phyloP scores from a whole-genome alignment of 2,888 invertebrate genomes.

The Scelioninae gen. 1 region DNA sequence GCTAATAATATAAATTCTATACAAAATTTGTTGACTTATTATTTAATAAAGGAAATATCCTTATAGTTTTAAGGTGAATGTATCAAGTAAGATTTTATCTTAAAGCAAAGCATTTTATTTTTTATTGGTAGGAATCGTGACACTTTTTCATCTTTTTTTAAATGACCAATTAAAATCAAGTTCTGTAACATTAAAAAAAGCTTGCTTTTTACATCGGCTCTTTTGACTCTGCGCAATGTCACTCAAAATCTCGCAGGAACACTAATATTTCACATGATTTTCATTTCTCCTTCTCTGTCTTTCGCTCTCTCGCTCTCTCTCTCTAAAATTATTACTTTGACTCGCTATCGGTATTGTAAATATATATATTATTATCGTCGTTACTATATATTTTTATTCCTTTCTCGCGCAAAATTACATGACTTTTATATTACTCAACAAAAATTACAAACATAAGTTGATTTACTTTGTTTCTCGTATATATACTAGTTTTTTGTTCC shows the following conservation, averaged over 20 bases:
- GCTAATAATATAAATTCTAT: slow-evolving; percentile 57
- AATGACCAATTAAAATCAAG: slow-evolving; percentile 51
- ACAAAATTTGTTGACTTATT: slow-evolving; percentile 12
- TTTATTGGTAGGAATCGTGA: slow-evolving; percentile 67
- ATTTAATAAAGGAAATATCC: background rate
- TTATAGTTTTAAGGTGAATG: background rate
- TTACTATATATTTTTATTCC: slow-evolving; percentile 67
- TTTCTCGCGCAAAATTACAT: slow-evolving; percentile 71
- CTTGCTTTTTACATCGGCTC: slow-evolving; percentile 56
- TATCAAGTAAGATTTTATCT: background rate
- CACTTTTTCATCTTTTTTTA: slow-evolving; percentile 37
- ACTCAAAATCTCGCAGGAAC: slow-evolving; percentile 61
- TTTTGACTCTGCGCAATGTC: slow-evolving; percentile 56
- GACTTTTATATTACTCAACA: slow-evolving; percentile 58
- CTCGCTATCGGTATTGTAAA: slow-evolving; percentile 66
- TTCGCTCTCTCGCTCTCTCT: slow-evolving; percentile 53
- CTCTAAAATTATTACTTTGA: slow-evolving; percentile 65
- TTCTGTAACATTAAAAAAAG: slow-evolving; percentile 62
- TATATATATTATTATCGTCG: slow-evolving; percentile 66
- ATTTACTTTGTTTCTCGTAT: slow-evolving; percentile 28
- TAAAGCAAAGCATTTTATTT: slow-evolving; percentile 70
- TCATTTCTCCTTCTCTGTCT: slow-evolving; percentile 58
- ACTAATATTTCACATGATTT: slow-evolving; percentile 68
- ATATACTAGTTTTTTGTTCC: slow-evolving; percentile 7
- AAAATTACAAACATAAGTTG: slow-evolving; percentile 53